phyloP scores from a whole-genome alignment of 2,113 vertebrate genomes.

The Erythrolamprus reginae region DNA sequence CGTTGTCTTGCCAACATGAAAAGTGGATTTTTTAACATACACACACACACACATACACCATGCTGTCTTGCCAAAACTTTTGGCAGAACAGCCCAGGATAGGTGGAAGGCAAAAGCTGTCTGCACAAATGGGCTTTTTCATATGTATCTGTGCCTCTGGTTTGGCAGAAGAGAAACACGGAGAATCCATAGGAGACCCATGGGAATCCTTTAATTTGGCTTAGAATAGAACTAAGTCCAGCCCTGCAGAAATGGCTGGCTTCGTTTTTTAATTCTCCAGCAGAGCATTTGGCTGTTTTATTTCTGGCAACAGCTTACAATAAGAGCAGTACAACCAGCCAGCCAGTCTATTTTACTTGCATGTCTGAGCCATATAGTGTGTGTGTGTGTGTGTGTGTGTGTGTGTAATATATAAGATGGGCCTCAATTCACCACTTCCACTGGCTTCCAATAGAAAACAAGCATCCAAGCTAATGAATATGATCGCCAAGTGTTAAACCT shows the following conservation, averaged over 20 bases:
- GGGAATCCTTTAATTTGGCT: not conserved
- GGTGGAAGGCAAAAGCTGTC: constrained; percentile 20
- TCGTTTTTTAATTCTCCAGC: not conserved
- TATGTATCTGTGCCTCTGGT: not conserved
- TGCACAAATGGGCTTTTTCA: not conserved
- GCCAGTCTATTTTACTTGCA: not conserved
- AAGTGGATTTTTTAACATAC: not conserved
- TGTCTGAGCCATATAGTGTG: not conserved
- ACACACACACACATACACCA: not conserved
- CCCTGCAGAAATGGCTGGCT: not conserved
- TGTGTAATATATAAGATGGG: constrained; percentile 11
- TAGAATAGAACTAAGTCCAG: not conserved
- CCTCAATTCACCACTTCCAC: constrained; percentile 2
- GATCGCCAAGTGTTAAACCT: constrained; percentile 10
- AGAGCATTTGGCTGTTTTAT: constrained; percentile 9
- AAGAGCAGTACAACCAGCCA: not conserved
- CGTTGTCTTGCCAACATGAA: not conserved
- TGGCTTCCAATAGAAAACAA: constrained; percentile 15
- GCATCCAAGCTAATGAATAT: constrained; percentile 20
- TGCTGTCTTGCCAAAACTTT: not conserved
- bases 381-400: too few species aligned
- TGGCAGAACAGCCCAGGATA: not conserved
- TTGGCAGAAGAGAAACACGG: not conserved
- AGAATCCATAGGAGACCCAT: not conserved
- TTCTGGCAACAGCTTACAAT: constrained; percentile 23